These are phyloP conservation scores for Apodemus agrarius DNA, from an alignment of 2,797 vertebrate species.

Conservation along the genomic window DNA sequence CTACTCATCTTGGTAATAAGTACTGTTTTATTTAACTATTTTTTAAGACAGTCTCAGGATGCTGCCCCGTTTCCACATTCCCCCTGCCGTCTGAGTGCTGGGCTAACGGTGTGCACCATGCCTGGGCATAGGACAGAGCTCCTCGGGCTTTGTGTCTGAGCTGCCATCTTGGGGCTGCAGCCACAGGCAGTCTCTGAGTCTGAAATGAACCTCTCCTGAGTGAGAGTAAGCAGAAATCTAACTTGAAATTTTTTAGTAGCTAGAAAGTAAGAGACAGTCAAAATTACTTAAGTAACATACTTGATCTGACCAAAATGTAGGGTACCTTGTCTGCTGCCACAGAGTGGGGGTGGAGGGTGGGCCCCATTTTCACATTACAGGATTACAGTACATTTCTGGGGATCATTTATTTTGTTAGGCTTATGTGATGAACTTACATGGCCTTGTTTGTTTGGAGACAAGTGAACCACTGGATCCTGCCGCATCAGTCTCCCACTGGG, in stretches of 20 bases:
- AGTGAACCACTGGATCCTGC: constrained; percentile 92
- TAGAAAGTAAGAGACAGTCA: not conserved
- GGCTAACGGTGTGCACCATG: not conserved
- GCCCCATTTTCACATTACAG: not conserved
- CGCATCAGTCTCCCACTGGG: constrained; percentile 93
- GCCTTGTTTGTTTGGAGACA: constrained; percentile 94
- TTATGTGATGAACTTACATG: constrained; percentile 90
- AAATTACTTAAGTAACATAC: constrained; percentile 8
- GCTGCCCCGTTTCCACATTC: no score
- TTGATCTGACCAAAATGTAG: not conserved
- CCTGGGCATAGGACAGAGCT: not conserved
- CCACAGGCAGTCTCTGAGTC: not conserved
- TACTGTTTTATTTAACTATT: no score
- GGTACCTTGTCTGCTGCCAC: not conserved
- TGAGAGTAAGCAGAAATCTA: not conserved
- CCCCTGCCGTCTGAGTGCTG: not conserved
- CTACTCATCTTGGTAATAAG: not conserved
- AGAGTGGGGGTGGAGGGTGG: not conserved
- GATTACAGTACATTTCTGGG: not conserved
- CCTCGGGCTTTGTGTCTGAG: not conserved
- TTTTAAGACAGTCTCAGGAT: not conserved
- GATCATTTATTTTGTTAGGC: not conserved
- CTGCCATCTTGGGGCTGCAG: not conserved
- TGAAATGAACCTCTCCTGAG: not conserved
- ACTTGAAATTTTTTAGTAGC: not conserved